Evolutionary conservation across 2,113 vertebrate species (phyloP), one percentile per base, ranked within the genome.

Genomic region (Bubo scandiacus): DNA sequence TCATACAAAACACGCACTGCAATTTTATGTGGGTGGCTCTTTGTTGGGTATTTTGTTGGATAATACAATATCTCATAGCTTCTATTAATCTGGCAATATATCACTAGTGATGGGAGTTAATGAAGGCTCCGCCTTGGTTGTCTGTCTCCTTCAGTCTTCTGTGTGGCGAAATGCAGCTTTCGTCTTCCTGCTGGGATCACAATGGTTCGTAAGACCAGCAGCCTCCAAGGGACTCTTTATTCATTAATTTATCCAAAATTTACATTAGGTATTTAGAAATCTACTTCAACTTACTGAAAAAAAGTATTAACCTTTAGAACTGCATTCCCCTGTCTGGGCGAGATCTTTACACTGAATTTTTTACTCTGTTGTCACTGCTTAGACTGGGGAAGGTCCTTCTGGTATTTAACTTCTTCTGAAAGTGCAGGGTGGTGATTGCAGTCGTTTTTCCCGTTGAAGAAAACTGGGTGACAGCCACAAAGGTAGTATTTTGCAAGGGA

Each of bases 21-120:
- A 92, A 96, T 96, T 94, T 94, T 3, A 32, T 43, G 88, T 96
- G 91, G 94, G 94, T 95, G 96, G 77, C 73, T 92, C 91, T 93
- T 43, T 40, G 52, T 54, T 85, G 71, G 84, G 8, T 79, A 75
- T 89, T 95, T 70, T 57, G 36, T 79, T 79, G 92, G 81, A 94
- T 86, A 75, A 77, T 49, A 18, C 10, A 23, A 7, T 29, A 82
- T 88, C 49, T 85, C 74, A 26, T 30, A 34, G 91, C 52, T 85
- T 70, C 66, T 80, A 6, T 74, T 87, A 47, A 20, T 47, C 85
- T 93, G 89, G 20, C 51, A 68, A 21, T 62, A 7, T 45, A 54
- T 91, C 7, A 0, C 51, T 57, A 5, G 32, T 45, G 55, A 54
- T 3, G 12, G 61, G 65, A 57, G 40, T 49, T 87, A 52, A 49